These are phyloP conservation scores for Acrocephalus scirpaceus DNA, from an alignment of 2,797 vertebrate species.

Conservation along the genomic window DNA sequence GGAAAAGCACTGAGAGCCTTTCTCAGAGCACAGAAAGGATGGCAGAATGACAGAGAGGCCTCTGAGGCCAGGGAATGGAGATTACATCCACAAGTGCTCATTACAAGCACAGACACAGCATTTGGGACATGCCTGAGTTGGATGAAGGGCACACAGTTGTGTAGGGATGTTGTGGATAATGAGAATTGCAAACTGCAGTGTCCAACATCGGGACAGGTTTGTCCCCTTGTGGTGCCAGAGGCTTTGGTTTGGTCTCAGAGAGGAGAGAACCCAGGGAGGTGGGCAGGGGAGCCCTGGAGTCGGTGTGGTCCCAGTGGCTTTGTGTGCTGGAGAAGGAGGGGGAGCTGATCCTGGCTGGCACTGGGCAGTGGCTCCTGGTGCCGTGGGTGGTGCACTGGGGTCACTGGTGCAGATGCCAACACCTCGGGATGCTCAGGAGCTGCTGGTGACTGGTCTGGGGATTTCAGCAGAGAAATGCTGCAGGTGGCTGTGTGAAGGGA, in stretches of 20 bases:
- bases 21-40: background rate
- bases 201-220: background rate
- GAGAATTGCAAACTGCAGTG: background rate
- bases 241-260: background rate
- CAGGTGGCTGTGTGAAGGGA: background rate
- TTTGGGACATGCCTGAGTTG: background rate
- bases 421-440: background rate
- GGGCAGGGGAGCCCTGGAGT: background rate
- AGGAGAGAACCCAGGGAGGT: fast-evolving
- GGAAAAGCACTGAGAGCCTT: background rate
- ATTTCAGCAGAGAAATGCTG: fast-evolving
- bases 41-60: background rate
- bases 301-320: fast-evolving
- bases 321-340: background rate
- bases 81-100: background rate
- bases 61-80: background rate
- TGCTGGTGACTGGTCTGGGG: background rate
- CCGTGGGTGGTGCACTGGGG: fast-evolving
- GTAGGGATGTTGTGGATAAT: background rate
- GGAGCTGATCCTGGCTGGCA: fast-evolving
- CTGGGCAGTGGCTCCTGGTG: fast-evolving
- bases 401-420: fast-evolving
- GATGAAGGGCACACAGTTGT: background rate
- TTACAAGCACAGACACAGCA: background rate
- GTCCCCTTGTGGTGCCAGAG: background rate